These are phyloP conservation scores for Piscicola geometra DNA, from an alignment of 2,888 invertebrate species.

Conservation along the genomic window DNA sequence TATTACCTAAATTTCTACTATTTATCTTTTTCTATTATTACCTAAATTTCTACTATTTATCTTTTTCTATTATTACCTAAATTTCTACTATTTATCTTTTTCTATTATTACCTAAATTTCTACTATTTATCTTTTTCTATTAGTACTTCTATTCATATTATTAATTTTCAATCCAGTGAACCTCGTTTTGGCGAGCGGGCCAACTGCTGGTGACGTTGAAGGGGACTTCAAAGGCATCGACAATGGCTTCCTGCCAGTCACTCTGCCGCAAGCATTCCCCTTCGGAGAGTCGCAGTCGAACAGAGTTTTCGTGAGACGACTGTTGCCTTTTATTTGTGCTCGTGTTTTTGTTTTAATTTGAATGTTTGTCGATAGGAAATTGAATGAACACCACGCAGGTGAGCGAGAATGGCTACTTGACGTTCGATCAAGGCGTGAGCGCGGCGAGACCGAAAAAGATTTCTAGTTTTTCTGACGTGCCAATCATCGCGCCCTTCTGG, in stretches of 20 bases:
- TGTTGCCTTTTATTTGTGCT: background rate
- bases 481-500: conserved; percentile 36
- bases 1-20: too few relatives aligned
- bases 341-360: background rate
- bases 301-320: conserved; percentile 7
- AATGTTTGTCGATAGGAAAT: background rate
- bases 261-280: conserved; percentile 23
- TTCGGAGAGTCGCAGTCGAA: conserved; percentile 23
- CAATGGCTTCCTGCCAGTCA: conserved; percentile 22
- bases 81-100: background rate
- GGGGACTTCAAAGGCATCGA: background rate
- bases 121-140: background rate
- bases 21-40: too few relatives aligned
- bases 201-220: background rate
- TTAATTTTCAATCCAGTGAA: too few relatives aligned
- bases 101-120: background rate
- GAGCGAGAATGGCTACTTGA: conserved; percentile 32
- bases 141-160: too few relatives aligned
- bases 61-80: too few relatives aligned
- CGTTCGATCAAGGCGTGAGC: conserved; percentile 21
- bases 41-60: too few relatives aligned
- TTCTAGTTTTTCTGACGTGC: background rate
- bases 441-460: background rate
- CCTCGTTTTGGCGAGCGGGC: background rate
- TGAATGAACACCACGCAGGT: conserved; percentile 4